Evolutionary conservation across 2,113 vertebrate genomes (phyloP), one percentile per base, ranked within the genome.

Genomic region (Limanda limanda): DNA sequence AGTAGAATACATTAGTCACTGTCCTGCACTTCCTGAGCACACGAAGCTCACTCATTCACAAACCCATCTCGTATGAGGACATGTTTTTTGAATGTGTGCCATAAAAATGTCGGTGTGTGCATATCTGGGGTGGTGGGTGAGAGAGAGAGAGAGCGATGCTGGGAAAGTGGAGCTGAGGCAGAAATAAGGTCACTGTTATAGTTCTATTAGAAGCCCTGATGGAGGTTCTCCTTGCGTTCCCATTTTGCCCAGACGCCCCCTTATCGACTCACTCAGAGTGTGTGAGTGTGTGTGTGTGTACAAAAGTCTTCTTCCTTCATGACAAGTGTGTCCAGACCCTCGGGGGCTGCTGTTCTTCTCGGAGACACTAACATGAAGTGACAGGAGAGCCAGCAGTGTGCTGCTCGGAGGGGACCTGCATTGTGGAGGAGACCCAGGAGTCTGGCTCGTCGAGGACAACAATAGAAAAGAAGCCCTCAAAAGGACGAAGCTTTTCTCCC

Each of bases 311-410:
- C 59, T 88, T 86, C 71, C 88, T 88, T 86, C 85, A 87, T 90
- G 86, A 87, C 83, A 88, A 82, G 78, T 75, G 78, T 74, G 81
- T 86, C 84, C 61, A 61, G 79, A 78, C 86, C 90, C 84, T 88
- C 69, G 10, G 79, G 90, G 84, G 71, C 81, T 68, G 82, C 84
- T 79, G 79, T 88, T 91, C 79, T 84, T 81, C 67, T 56, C 67
- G 58, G 76, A 82, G 90, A 92, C 72, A 62, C 87, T 93, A 91
- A 94, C 86, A 78, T 88, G 85, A 91, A 88, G 85, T 89, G 93
- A 93, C 91, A 93, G 88, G 81, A 80, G 78, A 86, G 91, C 85
- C 89, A 83, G 80, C 83, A 74, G 87, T 81, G 78, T 20, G 55
- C 88, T 74, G 89, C 85, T 91, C 68, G 54, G 78, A 88, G 90